Conservation (phyloP, 2,113 vertebrate genomes). For the Sinocyclocheilus grahami region DNA sequence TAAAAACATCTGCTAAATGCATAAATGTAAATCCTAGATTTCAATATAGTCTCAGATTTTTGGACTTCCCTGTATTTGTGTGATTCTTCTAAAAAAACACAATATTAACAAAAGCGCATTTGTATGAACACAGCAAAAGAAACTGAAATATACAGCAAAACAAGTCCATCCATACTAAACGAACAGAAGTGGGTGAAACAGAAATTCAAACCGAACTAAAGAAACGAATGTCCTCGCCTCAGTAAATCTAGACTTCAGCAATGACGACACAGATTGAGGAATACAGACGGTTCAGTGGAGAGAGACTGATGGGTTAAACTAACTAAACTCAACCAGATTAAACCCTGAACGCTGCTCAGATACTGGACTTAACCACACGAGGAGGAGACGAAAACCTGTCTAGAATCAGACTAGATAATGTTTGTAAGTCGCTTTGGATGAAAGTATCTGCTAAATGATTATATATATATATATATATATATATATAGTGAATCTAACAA, state of each 20-base stretch:
- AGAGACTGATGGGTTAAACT: conserved; percentile 9
- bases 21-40: not conserved
- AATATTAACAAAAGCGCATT: not conserved
- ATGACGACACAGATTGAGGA: conserved; percentile 81
- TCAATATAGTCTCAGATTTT: not conserved
- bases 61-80: not conserved
- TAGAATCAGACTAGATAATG: not conserved
- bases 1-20: not conserved
- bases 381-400: too few relatives aligned
- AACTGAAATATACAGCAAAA: not conserved
- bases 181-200: conserved; percentile 19
- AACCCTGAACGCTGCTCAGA: not conserved
- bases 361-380: not conserved
- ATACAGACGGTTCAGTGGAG: conserved; percentile 32
- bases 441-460: not conserved
- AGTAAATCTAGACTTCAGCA: conserved; percentile 99
- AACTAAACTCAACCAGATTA: not conserved
- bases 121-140: not conserved
- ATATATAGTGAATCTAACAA: too few relatives aligned
- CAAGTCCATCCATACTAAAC: not conserved
- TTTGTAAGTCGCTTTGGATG: not conserved
- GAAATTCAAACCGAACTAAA: conserved; percentile 64
- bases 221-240: conserved; percentile 78
- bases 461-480: not conserved
- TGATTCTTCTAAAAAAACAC: too few relatives aligned